A percentile compares a stretch with the other conserved stretches of the same genome.
Evolutionary conservation across 1,140 invertebrate genomes (phyloP).

Genomic region (Spodoptera litura): DNA sequence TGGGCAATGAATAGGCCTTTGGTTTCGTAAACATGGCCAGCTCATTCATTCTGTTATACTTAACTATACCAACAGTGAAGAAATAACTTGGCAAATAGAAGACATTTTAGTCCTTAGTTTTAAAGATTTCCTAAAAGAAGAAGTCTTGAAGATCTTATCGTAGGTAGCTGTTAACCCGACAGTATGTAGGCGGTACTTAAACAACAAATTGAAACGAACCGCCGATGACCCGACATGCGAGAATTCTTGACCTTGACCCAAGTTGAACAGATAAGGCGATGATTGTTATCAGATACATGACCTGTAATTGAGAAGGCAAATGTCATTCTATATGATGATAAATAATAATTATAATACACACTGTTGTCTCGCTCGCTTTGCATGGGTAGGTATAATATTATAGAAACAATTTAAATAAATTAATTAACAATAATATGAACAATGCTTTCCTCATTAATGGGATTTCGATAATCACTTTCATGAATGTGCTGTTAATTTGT

Average conservation of each 20-base stretch:
- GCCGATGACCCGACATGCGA: conserved; percentile 37
- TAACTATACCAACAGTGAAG: not conserved
- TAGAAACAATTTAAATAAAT: no score
- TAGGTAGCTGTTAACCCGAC: conserved; percentile 7
- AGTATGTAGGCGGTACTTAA: conserved; percentile 48
- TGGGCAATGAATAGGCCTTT: conserved; percentile 31
- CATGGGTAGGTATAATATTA: no score
- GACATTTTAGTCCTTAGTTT: no score
- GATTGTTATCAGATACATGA: conserved; percentile 39
- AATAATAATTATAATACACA: no score
- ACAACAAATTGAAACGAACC: conserved; percentile 45
- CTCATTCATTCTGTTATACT: conserved; percentile 28
- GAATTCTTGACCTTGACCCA: conserved; percentile 37
- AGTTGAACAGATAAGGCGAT: conserved; percentile 26
- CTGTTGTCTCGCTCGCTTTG: no score
- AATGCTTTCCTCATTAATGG: no score
- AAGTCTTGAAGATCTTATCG: conserved; percentile 1
- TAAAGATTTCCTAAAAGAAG: not conserved
- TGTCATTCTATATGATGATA: conserved; percentile 16
- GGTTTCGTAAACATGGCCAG: conserved; percentile 25
- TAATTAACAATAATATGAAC: no score
- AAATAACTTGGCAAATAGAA: no score
- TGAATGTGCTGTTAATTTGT: no score
- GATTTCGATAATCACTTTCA: no score
- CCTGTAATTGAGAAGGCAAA: conserved; percentile 21